Evolutionary conservation across 1,140 invertebrate genomes (phyloP).

Genomic region (Pygmarrhopalites habei): DNA sequence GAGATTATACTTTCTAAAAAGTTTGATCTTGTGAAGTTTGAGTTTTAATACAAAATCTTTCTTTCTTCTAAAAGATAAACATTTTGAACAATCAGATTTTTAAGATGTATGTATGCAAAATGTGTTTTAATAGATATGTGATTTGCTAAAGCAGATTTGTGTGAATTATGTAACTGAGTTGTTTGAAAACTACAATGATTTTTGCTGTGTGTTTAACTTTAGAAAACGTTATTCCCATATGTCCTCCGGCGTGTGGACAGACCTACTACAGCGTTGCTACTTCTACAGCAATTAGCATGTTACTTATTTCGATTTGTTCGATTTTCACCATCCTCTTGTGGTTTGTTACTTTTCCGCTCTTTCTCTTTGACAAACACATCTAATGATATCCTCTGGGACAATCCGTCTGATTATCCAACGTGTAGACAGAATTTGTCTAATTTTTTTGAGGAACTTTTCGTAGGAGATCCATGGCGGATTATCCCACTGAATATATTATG

Average conservation of each 20-base stretch:
- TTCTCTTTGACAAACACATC: background rate
- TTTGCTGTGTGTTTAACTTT: slow-evolving; percentile 41
- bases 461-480: too few species aligned
- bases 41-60: background rate
- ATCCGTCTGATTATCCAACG: too few species aligned
- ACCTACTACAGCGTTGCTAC: slow-evolving; percentile 50
- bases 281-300: slow-evolving; percentile 45
- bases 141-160: background rate
- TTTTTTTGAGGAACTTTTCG: background rate
- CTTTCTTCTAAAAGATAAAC: too few species aligned
- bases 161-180: background rate
- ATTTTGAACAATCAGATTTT: background rate
- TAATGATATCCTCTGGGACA: background rate
- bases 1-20: too few species aligned
- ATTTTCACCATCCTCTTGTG: slow-evolving; percentile 42
- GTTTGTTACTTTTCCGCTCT: slow-evolving; percentile 16
- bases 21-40: too few species aligned
- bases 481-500: too few species aligned
- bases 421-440: background rate
- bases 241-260: slow-evolving; percentile 82
- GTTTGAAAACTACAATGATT: background rate
- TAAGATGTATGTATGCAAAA: background rate
- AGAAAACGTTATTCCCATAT: slow-evolving; percentile 85
- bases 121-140: background rate
- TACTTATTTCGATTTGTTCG: slow-evolving; percentile 46